Base-by-base conservation (phyloP, 1,140 invertebrate genomes). In the Metopolophium dirhodum region DNA sequence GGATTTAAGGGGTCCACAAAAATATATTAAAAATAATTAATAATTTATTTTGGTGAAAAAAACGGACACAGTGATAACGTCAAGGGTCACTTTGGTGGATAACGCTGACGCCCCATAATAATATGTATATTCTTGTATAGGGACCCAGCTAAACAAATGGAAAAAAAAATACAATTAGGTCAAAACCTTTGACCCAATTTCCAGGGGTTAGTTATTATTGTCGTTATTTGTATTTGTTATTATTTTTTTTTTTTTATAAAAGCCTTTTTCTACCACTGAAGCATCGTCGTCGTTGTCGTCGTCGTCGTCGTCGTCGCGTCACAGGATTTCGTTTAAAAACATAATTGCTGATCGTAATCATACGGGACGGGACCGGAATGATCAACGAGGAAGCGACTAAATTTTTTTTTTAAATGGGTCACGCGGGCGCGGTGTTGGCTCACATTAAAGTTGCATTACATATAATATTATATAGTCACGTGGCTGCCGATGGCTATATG, bases 311-410 rank as follows among this genome's bases (percentile, higher is more conserved):
- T 57, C 45, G 9, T 18, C n/a, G n/a, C 26, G 51, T 57, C 49
- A 37, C 49, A 57, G 87, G 35, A 89, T 57, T 57, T 57, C 87
- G 51, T 54, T 89, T 89, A 54, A 89, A 89, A 91, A 91, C 57
- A 82, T 91, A 51, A 91, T 91, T 91, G 77, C 90, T 91, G 90
- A 91, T 91, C 90, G 90, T 91, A 83, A 91, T 91, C 90, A n/a
- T 35, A 37, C 90, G 45, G n/a, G 82, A 91, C 77, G 41, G 23
- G 68, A n/a, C 30, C 26, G 22, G 45, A 91, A 77, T 90, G 35
- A 91, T 82, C 37, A 91, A 91, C 87, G 18, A 88, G 87, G 30
- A 54, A 51, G 57, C 35, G n/a, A 45, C 23, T 7, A 51, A 54
- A n/a, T n/a, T n/a, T 68, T n/a, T 68, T 68, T n/a, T 77, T 68